Percentiles rank a stretch among this genome's conserved stretches.
Conservation (phyloP, 1,140 invertebrate species). For the Drosophila repleta region DNA sequence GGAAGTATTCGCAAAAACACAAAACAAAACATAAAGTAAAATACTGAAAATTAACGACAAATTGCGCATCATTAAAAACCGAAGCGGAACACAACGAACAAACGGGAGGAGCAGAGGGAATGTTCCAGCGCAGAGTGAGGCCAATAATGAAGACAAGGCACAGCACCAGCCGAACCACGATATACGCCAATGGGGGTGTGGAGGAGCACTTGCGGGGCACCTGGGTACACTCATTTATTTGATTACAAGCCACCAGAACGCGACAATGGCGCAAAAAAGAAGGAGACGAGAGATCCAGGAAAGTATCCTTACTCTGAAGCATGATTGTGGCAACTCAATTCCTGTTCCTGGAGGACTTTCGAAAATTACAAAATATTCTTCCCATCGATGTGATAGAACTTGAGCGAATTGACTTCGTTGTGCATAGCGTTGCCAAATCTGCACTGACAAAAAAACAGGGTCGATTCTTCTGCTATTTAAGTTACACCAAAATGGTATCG, state of each 20-base stretch:
- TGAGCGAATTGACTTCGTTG: constrained; percentile 44
- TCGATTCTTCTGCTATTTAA: not conserved
- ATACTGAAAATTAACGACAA: constrained; percentile 80
- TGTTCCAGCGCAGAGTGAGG: constrained; percentile 4
- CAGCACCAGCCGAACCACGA: constrained; percentile 9
- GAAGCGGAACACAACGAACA: constrained; percentile 28
- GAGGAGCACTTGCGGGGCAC: constrained; percentile 42
- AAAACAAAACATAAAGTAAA: constrained; percentile 76
- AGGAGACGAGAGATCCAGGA: not conserved
- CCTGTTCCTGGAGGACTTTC: constrained; percentile 2
- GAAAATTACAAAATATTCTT: constrained; percentile 35
- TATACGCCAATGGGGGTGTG: not conserved
- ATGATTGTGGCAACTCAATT: constrained; percentile 19
- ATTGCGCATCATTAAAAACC: constrained; percentile 78
- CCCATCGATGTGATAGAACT: constrained; percentile 22
- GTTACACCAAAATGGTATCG: too few relatives aligned
- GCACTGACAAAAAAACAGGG: not conserved
- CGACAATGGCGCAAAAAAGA: constrained; percentile 47
- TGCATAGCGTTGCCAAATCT: not conserved
- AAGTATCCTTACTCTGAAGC: not conserved
- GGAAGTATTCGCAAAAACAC: constrained; percentile 49
- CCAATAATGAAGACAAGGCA: constrained; percentile 47
- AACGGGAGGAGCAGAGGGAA: too few relatives aligned
- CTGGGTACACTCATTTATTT: constrained; percentile 76
- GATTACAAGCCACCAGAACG: constrained; percentile 66